These are phyloP conservation scores for Carollia perspicillata DNA, from an alignment of 2,113 vertebrate genomes.

Conservation along the genomic window DNA sequence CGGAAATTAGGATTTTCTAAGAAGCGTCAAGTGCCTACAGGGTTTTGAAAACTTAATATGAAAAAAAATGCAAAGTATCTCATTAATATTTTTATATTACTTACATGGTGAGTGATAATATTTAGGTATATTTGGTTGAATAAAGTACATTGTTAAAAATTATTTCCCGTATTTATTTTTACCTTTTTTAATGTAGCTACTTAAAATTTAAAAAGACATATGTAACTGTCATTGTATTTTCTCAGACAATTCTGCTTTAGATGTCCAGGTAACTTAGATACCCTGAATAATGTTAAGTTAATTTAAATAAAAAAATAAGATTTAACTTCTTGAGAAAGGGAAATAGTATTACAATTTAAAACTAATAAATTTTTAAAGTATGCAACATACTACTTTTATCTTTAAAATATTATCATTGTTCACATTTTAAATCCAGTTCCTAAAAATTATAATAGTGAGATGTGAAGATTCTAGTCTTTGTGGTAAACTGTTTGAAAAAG, in stretches of 20 bases:
- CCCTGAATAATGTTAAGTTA: neutral
- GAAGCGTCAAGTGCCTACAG: neutral
- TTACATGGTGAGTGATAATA: neutral
- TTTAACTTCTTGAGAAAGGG: neutral
- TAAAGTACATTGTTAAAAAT: neutral
- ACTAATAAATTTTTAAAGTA: neutral
- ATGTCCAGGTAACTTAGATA: neutral
- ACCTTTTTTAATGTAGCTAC: neutral
- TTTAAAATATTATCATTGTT: neutral
- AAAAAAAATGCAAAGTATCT: conserved; percentile 7
- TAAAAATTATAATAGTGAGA: neutral
- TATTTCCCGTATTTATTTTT: neutral
- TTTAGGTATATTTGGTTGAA: neutral
- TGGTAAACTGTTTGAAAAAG: neutral
- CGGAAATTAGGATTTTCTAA: neutral
- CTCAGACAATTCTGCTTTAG: neutral
- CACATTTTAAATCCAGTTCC: neutral
- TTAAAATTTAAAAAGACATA: neutral
- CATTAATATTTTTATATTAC: neutral
- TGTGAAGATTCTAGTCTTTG: neutral
- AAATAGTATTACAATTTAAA: neutral
- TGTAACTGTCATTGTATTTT: neutral
- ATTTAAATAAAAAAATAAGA: neutral
- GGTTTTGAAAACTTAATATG: neutral
- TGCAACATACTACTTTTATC: neutral